phyloP scores from a whole-genome alignment of 2,888 invertebrate species.

The Andrena flavipes region DNA sequence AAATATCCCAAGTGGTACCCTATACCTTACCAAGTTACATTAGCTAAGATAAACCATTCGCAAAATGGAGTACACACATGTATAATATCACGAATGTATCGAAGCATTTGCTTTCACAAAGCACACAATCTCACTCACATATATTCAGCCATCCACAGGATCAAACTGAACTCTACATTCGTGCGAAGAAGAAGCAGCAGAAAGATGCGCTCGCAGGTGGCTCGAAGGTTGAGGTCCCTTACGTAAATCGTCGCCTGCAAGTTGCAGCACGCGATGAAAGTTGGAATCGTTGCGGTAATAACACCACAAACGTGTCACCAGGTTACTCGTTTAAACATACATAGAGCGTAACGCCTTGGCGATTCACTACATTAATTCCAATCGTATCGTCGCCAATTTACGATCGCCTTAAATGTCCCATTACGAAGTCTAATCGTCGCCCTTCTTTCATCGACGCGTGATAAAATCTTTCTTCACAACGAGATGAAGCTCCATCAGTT shows the following conservation, averaged over 20 bases:
- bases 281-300: slow-evolving; percentile 51
- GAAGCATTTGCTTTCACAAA: background rate
- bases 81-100: background rate
- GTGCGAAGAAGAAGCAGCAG: background rate
- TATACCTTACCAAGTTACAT: too few species aligned
- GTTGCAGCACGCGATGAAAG: slow-evolving; percentile 37
- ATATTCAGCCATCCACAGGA: too few species aligned
- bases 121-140: background rate
- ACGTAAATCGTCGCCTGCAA: slow-evolving; percentile 31
- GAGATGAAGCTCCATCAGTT: background rate
- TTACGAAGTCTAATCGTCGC: slow-evolving; percentile 42
- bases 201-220: background rate
- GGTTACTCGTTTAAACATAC: slow-evolving; percentile 50
- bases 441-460: background rate
- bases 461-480: background rate
- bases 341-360: slow-evolving; percentile 32
- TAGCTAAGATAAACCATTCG: too few species aligned
- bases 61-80: too few species aligned
- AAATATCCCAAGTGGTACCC: too few species aligned
- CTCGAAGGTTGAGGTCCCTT: slow-evolving; percentile 55
- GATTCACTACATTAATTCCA: slow-evolving; percentile 51
- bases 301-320: slow-evolving; percentile 57
- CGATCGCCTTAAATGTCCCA: slow-evolving; percentile 24
- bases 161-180: background rate
- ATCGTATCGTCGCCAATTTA: slow-evolving; percentile 18